Evolutionary conservation across 2,888 invertebrate species (phyloP).

Genomic region (Stratiomys singularior): DNA sequence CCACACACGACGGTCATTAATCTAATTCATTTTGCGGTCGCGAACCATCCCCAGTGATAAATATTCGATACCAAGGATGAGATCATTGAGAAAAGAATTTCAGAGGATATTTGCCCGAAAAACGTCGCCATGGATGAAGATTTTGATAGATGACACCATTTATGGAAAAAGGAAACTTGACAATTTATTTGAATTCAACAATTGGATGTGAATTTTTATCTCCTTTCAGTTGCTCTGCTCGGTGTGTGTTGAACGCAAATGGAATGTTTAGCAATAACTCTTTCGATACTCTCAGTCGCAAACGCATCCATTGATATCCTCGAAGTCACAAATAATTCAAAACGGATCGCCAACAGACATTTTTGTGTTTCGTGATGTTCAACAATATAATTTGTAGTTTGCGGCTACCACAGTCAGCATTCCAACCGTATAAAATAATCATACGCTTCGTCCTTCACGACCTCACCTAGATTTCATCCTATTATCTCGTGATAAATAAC

Average conservation of each 20-base stretch:
- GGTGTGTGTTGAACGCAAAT: no score
- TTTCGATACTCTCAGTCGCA: background rate
- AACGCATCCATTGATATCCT: no score
- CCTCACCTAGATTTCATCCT: background rate
- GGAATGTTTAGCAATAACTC: background rate
- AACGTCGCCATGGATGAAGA: background rate
- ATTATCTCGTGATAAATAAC: slow-evolving; percentile 7
- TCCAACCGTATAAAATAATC: background rate
- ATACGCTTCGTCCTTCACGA: background rate
- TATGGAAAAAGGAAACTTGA: no score
- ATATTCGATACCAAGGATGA: background rate
- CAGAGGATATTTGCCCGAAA: background rate
- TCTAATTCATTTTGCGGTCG: slow-evolving; percentile 16
- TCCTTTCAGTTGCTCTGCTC: background rate
- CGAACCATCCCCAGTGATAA: background rate
- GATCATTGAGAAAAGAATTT: background rate
- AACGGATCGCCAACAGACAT: no score
- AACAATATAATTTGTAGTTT: slow-evolving; percentile 6
- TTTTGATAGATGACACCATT: no score
- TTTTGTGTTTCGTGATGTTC: background rate
- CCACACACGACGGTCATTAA: slow-evolving; percentile 9
- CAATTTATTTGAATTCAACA: no score
- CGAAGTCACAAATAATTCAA: no score
- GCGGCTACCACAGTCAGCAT: background rate
- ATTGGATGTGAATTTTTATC: no score